Conservation (phyloP, 2,888 invertebrate species). For the Cephus pygmeus region DNA sequence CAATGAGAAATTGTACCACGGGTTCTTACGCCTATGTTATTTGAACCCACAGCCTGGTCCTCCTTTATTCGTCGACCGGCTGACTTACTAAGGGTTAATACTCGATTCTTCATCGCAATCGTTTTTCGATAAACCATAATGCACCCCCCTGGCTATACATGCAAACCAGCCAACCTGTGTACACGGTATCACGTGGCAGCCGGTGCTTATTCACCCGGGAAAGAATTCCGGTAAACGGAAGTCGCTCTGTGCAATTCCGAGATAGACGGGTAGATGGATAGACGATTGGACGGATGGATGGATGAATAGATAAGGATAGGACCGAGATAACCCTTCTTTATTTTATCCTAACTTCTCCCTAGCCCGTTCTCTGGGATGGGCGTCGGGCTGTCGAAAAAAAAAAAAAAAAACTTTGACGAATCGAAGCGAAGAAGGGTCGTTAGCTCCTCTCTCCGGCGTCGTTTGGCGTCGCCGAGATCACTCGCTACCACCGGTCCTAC, state of each 20-base stretch:
- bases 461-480: background rate
- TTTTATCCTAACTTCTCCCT: background rate
- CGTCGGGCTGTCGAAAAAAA: slow-evolving; percentile 24
- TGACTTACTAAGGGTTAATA: slow-evolving; percentile 18
- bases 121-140: background rate
- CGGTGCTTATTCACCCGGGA: background rate
- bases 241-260: background rate
- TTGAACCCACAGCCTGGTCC: slow-evolving; percentile 17
- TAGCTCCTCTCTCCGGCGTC: background rate
- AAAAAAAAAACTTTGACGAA: background rate
- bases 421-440: background rate
- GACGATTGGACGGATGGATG: background rate
- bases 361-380: background rate
- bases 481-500: background rate
- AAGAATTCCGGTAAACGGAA: background rate
- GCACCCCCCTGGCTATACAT: background rate
- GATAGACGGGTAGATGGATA: background rate
- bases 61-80: background rate
- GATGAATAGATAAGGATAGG: background rate
- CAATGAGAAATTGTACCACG: too few species aligned
- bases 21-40: slow-evolving; percentile 8
- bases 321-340: background rate
- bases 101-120: background rate
- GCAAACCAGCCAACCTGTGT: background rate
- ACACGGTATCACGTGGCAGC: background rate